A percentile compares a stretch with the other conserved stretches of the same genome.
Evolutionary conservation across 2,888 invertebrate species (phyloP).

Genomic region (Xylocampa areola): DNA sequence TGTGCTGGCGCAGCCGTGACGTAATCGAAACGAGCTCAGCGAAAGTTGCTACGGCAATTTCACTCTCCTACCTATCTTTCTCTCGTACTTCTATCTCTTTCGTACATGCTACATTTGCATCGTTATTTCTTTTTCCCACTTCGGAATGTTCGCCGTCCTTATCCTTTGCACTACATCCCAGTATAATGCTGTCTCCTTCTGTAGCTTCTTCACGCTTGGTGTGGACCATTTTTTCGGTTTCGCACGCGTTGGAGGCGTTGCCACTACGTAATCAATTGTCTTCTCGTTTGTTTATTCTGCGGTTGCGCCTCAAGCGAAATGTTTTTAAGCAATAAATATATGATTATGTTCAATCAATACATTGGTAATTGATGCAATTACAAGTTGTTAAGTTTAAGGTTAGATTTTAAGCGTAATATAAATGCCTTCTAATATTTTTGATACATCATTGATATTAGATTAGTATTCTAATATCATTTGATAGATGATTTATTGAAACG

Average conservation of each 20-base stretch:
- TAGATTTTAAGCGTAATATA: conserved; percentile 32
- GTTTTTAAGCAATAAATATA: conserved; percentile 58
- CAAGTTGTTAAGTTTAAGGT: conserved; percentile 46
- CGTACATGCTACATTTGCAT: conserved; percentile 54
- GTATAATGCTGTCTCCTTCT: conserved; percentile 72
- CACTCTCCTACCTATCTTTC: conserved; percentile 84
- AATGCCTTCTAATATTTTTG: conserved; percentile 13
- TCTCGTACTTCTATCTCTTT: conserved; percentile 73
- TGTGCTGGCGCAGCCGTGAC: conserved; percentile 76
- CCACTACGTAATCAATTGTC: conserved; percentile 82
- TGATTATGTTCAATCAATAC: conserved; percentile 53
- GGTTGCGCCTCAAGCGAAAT: conserved; percentile 59
- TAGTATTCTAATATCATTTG: conserved; percentile 43
- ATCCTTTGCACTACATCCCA: conserved; percentile 62
- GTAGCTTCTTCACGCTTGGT: conserved; percentile 77
- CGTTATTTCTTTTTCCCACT: conserved; percentile 65
- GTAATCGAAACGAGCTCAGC: conserved; percentile 87
- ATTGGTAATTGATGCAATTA: conserved; percentile 52
- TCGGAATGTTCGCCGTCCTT: conserved; percentile 68
- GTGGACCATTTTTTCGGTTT: conserved; percentile 79
- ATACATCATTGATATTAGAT: conserved; percentile 46
- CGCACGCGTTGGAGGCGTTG: conserved; percentile 81
- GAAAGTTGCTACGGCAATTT: conserved; percentile 88
- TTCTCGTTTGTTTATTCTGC: conserved; percentile 70
- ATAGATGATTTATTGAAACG: conserved; percentile 53